Base-by-base conservation (phyloP, 92 coral and sea anemone species). In the Paramuricea clavata region DNA sequence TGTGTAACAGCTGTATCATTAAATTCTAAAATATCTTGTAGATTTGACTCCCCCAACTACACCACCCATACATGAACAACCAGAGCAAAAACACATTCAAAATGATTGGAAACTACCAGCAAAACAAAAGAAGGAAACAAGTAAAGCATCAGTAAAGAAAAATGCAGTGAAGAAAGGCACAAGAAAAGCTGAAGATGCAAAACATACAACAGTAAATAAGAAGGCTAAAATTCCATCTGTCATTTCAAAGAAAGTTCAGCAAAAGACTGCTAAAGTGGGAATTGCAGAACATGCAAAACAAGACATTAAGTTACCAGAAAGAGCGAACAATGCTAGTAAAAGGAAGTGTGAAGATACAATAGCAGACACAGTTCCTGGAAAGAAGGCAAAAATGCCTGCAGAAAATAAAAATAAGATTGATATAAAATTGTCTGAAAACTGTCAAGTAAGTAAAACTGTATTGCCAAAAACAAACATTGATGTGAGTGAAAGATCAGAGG, bases 11-110 rank as follows among this genome's bases (percentile, higher is more conserved):
- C 56, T 19, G 26, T 43, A 42, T 43, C 6, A 42, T 19, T 12
- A 52, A 42, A 23, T 78, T 69, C 11, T 50, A 0, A 26, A 9
- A 52, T 17, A 42, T 28, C 35, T 61, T 27, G 61, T 22, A 91
- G 93, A 87, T 21, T 75, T 91, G 56, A 87, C 93, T 41, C 93
- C 93, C 22, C 93, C 93, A 2, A 87, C 79, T 28, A 91, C 91
- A 17, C 93, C 93, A 41, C 93, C 93, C n/a, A 65, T 83, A 78
- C 57, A 69, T 61, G 33, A 82, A 27, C 59, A n/a, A 49, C 25
- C 26, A 39, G 65, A 41, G 67, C 23, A 74, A 21, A 67, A 17
- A 12, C 27, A 2, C 10, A 16, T 35, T 22, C 33, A 21, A 76
- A 88, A 12, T 41, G 49, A 22, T 61, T 74, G 78, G 23, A 71